phyloP scores from a whole-genome alignment of 2,113 vertebrate genomes.

The Apteryx owenii region DNA sequence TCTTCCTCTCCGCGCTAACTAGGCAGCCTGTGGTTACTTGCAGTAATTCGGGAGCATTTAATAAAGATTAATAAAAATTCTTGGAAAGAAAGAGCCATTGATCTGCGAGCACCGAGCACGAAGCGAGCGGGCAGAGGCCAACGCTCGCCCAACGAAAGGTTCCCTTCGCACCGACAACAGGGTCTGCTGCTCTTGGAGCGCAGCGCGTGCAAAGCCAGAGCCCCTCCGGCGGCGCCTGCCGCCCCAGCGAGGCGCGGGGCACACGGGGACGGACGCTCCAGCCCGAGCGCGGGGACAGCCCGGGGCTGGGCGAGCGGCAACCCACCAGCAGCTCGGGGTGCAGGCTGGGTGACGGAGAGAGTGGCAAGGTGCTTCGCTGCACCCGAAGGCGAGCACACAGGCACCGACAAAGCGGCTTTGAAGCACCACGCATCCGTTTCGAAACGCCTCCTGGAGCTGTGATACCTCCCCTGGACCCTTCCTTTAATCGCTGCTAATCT shows the following conservation, averaged over 20 bases:
- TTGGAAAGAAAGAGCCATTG: not conserved
- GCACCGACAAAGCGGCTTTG: rapidly evolving
- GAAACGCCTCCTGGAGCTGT: not conserved
- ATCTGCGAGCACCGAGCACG: not conserved
- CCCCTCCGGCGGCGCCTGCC: not conserved
- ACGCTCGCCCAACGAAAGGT: not conserved
- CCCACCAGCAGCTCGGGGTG: not conserved
- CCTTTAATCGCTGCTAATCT: not conserved
- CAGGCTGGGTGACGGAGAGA: not conserved
- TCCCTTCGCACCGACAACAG: not conserved
- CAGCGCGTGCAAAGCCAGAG: rapidly evolving
- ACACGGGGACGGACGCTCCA: not conserved
- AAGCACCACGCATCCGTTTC: not conserved
- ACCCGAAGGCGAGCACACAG: rapidly evolving
- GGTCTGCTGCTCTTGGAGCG: not conserved
- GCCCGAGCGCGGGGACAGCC: not conserved
- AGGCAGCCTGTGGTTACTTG: not conserved
- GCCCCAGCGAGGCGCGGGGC: not conserved
- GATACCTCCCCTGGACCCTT: rapidly evolving
- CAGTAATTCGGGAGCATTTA: not conserved
- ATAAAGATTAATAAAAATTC: not conserved
- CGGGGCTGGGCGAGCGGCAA: not conserved
- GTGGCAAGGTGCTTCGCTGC: rapidly evolving
- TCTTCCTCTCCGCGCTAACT: not conserved
- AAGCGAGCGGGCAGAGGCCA: constrained; percentile 17